Base-by-base conservation (phyloP, 2,797 vertebrate genomes). In the Moxostoma hubbsi region DNA sequence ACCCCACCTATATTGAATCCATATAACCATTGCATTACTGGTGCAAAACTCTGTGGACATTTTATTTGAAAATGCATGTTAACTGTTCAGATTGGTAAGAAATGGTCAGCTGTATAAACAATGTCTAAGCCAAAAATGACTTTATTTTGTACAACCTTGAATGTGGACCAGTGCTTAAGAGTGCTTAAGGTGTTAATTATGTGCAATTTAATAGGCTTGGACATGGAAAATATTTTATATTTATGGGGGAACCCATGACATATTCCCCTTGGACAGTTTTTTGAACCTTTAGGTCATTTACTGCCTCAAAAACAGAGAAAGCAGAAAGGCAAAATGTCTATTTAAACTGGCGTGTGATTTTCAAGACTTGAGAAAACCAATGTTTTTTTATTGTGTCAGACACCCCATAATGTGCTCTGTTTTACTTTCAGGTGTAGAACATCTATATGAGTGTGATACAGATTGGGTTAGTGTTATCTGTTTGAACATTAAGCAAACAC, bases 11-110 rank as follows among this genome's bases (percentile, higher is more conserved):
- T 90, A 92, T 90, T 90, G 91, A 89, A 91, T 91, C 93, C 88
- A 89, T 90, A 92, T 91, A 92, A 93, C 90, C 93, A 94, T 95
- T 94, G 92, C 85, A 89, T 94, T 94, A 94, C 92, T 94, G 93
- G 93, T 93, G 15, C 54, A 47, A 94, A 95, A 93, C 93, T 94
- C 94, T 95, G 94, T 93, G 92, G 91, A 94, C 93, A 96, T 95
- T 93, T 95, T 95, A 94, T 90, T 90, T 88, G 92, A 95, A 95
- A 95, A 96, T 94, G 93, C 94, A 94, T 95, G 94, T 94, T 93
- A 43, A 89, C 92, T 87, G 82, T 91, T 91, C 91, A 85, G 89
- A 91, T 92, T 86, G 88, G 86, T 84, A 90, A 84, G 88, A 86
- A 64, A 81, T 85, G 92, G 92, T 93, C 93, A 94, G 94, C 94